phyloP scores from a whole-genome alignment of 2,888 invertebrate genomes.

The Marasmarcha lunaedactyla region DNA sequence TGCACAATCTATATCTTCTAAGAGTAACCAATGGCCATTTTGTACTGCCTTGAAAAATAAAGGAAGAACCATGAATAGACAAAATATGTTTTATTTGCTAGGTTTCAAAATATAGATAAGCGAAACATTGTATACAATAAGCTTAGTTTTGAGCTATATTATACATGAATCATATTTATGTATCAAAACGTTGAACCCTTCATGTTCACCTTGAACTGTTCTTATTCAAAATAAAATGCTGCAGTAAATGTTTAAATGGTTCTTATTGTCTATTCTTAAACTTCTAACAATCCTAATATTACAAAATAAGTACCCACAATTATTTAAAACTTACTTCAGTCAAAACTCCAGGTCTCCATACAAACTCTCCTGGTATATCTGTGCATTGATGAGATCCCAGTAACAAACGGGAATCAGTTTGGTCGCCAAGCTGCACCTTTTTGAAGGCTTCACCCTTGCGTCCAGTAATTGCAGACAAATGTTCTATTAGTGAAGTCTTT shows the following conservation, averaged over 20 bases:
- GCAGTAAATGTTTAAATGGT: too few species aligned
- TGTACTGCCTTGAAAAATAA: slow-evolving; percentile 75
- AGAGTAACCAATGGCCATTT: slow-evolving; percentile 89
- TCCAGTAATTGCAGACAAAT: slow-evolving; percentile 86
- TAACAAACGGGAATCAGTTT: slow-evolving; percentile 95
- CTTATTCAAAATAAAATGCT: too few species aligned
- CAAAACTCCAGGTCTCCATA: slow-evolving; percentile 95
- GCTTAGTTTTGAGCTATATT: too few species aligned
- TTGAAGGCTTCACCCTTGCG: slow-evolving; percentile 64
- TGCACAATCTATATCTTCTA: slow-evolving; percentile 96
- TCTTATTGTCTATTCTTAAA: too few species aligned
- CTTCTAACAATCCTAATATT: too few species aligned
- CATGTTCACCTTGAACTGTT: too few species aligned
- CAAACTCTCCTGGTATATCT: slow-evolving; percentile 96
- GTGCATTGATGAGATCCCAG: slow-evolving; percentile 95
- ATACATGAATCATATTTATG: too few species aligned
- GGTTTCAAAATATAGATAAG: too few species aligned
- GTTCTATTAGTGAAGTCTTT: slow-evolving; percentile 91
- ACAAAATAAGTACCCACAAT: too few species aligned
- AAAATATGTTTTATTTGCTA: too few species aligned
- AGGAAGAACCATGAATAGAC: slow-evolving; percentile 5
- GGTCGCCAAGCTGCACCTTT: slow-evolving; percentile 95
- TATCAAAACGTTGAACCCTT: too few species aligned
- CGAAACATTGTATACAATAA: too few species aligned
- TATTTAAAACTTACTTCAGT: slow-evolving; percentile 79